Conservation (phyloP, 92 coral and sea anemone genomes). For the Parazoanthus swiftii region DNA sequence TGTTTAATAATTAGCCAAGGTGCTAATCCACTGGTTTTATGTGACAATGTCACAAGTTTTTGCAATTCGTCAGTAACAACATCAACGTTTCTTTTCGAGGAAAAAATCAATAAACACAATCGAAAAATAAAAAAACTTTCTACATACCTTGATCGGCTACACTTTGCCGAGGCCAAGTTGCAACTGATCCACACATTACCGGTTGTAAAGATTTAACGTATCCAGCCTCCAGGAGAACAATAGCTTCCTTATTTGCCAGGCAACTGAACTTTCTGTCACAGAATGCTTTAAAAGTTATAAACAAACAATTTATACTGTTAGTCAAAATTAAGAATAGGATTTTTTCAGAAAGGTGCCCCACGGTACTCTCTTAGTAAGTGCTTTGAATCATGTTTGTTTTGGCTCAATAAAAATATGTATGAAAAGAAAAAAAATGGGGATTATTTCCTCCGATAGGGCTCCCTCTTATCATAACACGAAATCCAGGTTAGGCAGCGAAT, state of each 20-base stretch:
- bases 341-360: neutral
- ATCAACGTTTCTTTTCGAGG: neutral
- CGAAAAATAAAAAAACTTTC: too few species aligned
- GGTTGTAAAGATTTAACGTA: neutral
- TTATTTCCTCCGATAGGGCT: too few species aligned
- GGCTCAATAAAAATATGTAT: too few species aligned
- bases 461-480: too few species aligned
- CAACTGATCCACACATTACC: neutral
- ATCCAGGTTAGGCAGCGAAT: too few species aligned
- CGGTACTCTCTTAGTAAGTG: neutral
- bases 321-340: neutral
- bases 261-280: neutral
- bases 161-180: neutral
- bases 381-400: neutral
- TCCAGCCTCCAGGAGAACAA: neutral
- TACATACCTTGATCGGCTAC: neutral
- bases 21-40: neutral
- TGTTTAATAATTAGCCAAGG: neutral
- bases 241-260: neutral
- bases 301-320: neutral
- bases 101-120: neutral
- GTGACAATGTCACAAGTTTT: neutral
- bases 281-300: slow-evolving; percentile 17
- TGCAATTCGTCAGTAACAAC: too few species aligned
- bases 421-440: too few species aligned